A percentile compares a stretch with the other conserved stretches of the same genome.
Evolutionary conservation across 2,113 vertebrate genomes (phyloP).

Genomic region (Glaucomys volans): DNA sequence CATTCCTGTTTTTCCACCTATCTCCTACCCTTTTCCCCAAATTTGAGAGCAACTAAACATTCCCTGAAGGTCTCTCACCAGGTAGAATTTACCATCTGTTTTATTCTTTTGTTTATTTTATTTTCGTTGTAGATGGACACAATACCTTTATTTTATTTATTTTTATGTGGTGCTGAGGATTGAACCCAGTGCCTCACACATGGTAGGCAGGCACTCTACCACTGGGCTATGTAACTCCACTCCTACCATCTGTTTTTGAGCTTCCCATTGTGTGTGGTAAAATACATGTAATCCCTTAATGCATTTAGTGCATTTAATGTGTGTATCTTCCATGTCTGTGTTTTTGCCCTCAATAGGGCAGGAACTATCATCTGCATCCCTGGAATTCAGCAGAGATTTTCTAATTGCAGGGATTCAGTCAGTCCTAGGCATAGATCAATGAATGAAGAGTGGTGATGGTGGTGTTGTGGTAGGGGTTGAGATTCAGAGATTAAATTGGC

Average conservation of each 20-base stretch:
- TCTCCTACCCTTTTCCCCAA: background rate
- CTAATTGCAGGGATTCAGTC: background rate
- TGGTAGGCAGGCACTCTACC: too few relatives aligned
- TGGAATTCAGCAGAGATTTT: background rate
- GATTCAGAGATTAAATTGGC: background rate
- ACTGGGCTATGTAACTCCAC: too few relatives aligned
- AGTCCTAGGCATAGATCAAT: background rate
- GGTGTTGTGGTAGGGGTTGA: background rate
- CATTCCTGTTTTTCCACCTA: too few relatives aligned
- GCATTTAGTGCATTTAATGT: background rate
- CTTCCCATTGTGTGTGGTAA: background rate
- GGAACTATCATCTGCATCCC: background rate
- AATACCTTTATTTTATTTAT: too few relatives aligned
- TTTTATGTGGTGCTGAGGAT: too few relatives aligned
- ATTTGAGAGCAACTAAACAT: background rate
- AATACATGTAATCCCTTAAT: background rate
- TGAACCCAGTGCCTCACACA: too few relatives aligned
- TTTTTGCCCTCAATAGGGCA: constrained; percentile 6
- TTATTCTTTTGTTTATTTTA: background rate
- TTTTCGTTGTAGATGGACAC: too few relatives aligned
- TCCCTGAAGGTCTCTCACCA: background rate
- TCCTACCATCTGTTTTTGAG: background rate
- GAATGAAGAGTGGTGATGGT: background rate
- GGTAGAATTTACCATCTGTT: background rate
- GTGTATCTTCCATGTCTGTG: background rate